Evolutionary conservation across 2,888 invertebrate species (phyloP).

Genomic region (Eupithecia centaureata): DNA sequence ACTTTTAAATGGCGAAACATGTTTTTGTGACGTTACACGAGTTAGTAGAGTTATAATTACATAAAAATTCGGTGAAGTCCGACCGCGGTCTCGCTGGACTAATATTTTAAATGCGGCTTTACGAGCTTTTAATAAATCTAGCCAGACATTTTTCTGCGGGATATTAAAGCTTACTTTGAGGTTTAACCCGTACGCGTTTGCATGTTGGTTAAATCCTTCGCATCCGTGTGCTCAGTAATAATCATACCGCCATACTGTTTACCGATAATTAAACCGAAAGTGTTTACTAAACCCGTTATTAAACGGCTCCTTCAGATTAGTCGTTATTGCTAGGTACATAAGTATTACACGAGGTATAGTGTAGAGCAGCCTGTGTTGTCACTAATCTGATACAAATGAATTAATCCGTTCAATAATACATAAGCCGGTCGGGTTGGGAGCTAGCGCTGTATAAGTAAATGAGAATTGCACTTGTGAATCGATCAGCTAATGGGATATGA

Average conservation of each 20-base stretch:
- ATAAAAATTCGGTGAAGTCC: conserved; percentile 48
- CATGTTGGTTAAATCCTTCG: conserved; percentile 6
- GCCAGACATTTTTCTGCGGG: conserved; percentile 16
- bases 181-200: not conserved
- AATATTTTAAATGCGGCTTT: conserved; percentile 34
- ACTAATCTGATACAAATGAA: conserved; percentile 42
- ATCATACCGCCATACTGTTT: conserved; percentile 22
- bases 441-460: conserved; percentile 49
- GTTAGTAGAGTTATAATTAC: conserved; percentile 72
- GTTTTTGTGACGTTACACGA: conserved; percentile 74
- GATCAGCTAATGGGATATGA: conserved; percentile 83
- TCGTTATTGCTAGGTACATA: conserved; percentile 13
- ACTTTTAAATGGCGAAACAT: conserved; percentile 74
- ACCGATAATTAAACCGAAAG: conserved; percentile 29
- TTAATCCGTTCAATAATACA: conserved; percentile 40
- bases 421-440: conserved; percentile 40
- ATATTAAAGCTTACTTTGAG: conserved; percentile 22
- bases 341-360: conserved; percentile 19
- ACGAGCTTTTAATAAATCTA: conserved; percentile 34
- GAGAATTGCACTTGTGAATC: conserved; percentile 76
- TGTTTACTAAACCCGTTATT: conserved; percentile 30
- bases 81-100: conserved; percentile 31
- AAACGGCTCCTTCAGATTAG: conserved; percentile 28
- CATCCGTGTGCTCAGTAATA: conserved; percentile 16
- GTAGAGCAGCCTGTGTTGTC: conserved; percentile 24